Evolutionary conservation across 2,888 invertebrate genomes (phyloP).

Genomic region (Antitype chi): DNA sequence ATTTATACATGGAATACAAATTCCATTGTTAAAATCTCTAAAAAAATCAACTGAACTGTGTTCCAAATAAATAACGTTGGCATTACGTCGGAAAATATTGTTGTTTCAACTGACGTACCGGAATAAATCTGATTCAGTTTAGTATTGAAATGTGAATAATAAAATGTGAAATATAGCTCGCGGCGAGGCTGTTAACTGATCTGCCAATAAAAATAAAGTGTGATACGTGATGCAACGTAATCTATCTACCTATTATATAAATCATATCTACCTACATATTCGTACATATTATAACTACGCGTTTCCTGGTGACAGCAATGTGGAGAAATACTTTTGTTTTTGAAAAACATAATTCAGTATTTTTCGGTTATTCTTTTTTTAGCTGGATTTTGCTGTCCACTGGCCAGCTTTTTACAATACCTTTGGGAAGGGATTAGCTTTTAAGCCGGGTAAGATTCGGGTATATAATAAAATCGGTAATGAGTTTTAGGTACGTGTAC

Average conservation of each 20-base stretch:
- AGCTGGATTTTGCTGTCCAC: slow-evolving; percentile 14
- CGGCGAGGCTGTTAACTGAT: neutral
- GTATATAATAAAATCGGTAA: neutral
- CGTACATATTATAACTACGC: no score
- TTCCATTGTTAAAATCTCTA: slow-evolving; percentile 12
- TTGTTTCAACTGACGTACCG: slow-evolving; percentile 16
- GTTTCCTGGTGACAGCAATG: neutral
- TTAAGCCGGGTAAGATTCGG: neutral
- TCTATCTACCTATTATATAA: neutral
- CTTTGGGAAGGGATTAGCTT: slow-evolving; percentile 16
- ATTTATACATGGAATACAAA: neutral
- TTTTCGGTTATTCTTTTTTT: slow-evolving; percentile 5
- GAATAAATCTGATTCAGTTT: slow-evolving; percentile 38
- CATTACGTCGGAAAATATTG: neutral
- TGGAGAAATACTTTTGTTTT: neutral
- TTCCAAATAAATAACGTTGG: slow-evolving; percentile 3
- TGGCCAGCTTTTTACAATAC: slow-evolving; percentile 18
- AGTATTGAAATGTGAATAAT: slow-evolving; percentile 27
- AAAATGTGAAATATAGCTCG: slow-evolving; percentile 34
- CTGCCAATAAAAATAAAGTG: slow-evolving; percentile 19
- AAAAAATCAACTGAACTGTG: slow-evolving; percentile 5
- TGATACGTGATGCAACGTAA: slow-evolving; percentile 8
- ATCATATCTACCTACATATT: no score
- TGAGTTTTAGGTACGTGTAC: neutral
- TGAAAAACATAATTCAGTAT: slow-evolving; percentile 12